Conservation (phyloP, 1,140 invertebrate species). For the Epicauta chinensis region DNA sequence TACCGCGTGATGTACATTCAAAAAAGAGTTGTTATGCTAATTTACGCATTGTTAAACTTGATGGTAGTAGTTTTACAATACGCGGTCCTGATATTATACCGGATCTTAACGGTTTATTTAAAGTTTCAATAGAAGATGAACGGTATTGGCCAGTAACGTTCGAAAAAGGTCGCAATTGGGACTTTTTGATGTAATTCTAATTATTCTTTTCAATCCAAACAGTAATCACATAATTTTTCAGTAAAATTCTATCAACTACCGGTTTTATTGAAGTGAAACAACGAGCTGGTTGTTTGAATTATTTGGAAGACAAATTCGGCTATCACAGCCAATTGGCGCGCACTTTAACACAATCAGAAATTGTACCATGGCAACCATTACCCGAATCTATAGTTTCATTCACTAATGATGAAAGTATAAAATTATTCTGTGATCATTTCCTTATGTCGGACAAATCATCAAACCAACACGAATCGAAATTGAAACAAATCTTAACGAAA, state of each 20-base stretch:
- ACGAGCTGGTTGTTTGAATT: conserved; percentile 80
- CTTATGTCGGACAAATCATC: conserved; percentile 38
- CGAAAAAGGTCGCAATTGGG: conserved; percentile 75
- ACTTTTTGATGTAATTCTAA: conserved; percentile 63
- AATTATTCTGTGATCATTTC: conserved; percentile 62
- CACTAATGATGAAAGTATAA: conserved; percentile 58
- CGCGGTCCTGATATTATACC: conserved; percentile 83
- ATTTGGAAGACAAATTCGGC: conserved; percentile 81
- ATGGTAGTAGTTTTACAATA: conserved; percentile 47
- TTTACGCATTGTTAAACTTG: conserved; percentile 57
- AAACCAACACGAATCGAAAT: conserved; percentile 44
- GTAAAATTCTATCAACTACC: conserved; percentile 46
- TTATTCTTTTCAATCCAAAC: neutral
- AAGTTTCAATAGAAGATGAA: conserved; percentile 73
- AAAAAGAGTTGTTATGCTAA: conserved; percentile 74
- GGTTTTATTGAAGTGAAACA: conserved; percentile 80
- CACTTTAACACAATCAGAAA: conserved; percentile 72
- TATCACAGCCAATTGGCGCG: conserved; percentile 77
- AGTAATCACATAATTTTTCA: conserved; percentile 21
- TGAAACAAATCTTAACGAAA: conserved; percentile 63
- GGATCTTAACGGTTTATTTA: conserved; percentile 66
- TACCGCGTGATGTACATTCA: conserved; percentile 80
- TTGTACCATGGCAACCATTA: conserved; percentile 59
- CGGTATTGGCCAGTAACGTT: conserved; percentile 86
- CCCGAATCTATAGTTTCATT: conserved; percentile 58